Evolutionary conservation across 2,888 invertebrate species (phyloP).

Genomic region (Crematogaster levior): DNA sequence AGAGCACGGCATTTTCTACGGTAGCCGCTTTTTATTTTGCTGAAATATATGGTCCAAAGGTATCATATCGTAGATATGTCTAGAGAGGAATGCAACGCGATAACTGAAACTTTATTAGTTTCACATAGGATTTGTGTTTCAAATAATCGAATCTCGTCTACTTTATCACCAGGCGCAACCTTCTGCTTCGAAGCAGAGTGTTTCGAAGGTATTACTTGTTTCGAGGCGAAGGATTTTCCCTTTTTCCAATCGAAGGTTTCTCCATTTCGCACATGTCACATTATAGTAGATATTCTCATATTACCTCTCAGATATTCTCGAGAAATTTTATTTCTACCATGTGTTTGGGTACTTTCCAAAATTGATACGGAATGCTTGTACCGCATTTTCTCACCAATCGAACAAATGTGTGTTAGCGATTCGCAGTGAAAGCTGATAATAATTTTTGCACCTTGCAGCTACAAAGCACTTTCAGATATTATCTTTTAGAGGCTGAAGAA

Average conservation of each 20-base stretch:
- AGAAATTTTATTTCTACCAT: conserved; percentile 36
- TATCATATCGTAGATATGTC: background rate
- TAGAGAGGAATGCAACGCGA: background rate
- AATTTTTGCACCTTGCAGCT: background rate
- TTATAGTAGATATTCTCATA: background rate
- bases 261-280: conserved; percentile 19
- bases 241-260: conserved; percentile 27
- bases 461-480: background rate
- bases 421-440: background rate
- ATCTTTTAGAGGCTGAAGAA: background rate
- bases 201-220: conserved; percentile 11
- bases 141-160: background rate
- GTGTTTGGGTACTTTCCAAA: conserved; percentile 12
- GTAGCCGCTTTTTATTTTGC: background rate
- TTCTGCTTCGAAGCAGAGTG: background rate
- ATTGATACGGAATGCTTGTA: background rate
- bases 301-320: conserved; percentile 27
- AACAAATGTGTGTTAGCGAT: background rate
- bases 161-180: background rate
- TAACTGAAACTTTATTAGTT: conserved; percentile 16
- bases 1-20: background rate
- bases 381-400: conserved; percentile 2
- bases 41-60: conserved; percentile 22
- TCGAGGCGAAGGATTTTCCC: background rate
- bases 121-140: background rate